phyloP scores from a whole-genome alignment of 1,140 invertebrate genomes.

The Hesperophylax magnus region DNA sequence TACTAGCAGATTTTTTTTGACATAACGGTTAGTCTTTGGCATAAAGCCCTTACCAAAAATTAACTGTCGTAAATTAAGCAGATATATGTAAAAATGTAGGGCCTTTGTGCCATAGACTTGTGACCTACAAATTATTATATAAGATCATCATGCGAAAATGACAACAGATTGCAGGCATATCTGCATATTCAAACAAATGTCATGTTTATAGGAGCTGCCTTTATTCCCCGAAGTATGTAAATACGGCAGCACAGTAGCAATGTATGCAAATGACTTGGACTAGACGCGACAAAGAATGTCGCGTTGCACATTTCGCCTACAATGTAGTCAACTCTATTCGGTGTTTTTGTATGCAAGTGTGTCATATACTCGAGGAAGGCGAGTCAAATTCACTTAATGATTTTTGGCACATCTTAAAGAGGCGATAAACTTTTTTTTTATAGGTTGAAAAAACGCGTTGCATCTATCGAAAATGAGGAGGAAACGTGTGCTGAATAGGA shows the following conservation, averaged over 20 bases:
- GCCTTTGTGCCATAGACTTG: no score
- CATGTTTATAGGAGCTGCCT: no score
- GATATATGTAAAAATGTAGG: no score
- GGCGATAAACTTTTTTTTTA: neutral
- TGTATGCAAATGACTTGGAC: neutral
- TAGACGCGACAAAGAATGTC: constrained; percentile 7
- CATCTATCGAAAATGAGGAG: constrained; percentile 8
- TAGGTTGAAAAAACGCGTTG: constrained; percentile 14
- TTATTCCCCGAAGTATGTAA: no score
- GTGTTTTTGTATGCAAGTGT: constrained; percentile 16
- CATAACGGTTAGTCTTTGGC: no score
- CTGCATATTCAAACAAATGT: no score
- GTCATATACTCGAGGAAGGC: constrained; percentile 9
- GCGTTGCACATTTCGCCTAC: constrained; percentile 14
- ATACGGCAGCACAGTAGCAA: neutral
- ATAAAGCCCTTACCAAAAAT: no score
- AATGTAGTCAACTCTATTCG: neutral
- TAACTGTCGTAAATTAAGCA: no score
- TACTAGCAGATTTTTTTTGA: no score
- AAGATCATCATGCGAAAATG: no score
- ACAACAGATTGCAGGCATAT: no score
- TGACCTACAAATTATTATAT: no score
- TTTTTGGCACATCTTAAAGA: constrained; percentile 5
- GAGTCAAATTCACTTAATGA: constrained; percentile 7
- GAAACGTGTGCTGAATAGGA: neutral